Conservation (phyloP, 2,113 vertebrate species). For the Barnardius zonarius region DNA sequence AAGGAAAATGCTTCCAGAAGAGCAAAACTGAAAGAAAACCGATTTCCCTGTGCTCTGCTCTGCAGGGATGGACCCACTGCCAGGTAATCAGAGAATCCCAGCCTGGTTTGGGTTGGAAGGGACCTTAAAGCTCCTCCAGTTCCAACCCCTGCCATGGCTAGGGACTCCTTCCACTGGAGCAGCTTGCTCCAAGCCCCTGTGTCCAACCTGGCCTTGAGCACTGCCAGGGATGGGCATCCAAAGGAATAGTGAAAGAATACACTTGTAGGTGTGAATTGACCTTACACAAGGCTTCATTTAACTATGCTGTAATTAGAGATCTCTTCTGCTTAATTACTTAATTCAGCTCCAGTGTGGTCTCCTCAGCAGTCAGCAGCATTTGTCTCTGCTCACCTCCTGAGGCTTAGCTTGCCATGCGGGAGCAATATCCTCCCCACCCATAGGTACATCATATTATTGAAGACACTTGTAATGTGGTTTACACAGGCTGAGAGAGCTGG, state of each 20-base stretch:
- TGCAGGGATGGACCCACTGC: fast-evolving
- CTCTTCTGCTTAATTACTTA: background rate
- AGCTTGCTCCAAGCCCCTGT: background rate
- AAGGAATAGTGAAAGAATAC: background rate
- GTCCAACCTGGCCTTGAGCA: background rate
- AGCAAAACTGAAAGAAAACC: background rate
- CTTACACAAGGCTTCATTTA: background rate
- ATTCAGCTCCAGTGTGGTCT: background rate
- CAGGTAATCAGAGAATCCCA: background rate
- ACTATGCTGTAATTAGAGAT: background rate
- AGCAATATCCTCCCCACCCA: fast-evolving
- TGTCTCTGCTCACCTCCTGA: background rate
- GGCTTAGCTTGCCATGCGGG: background rate
- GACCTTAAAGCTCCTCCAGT: background rate
- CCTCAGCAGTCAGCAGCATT: background rate
- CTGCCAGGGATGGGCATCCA: background rate
- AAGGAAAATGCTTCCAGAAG: background rate
- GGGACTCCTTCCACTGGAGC: background rate
- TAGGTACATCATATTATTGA: background rate
- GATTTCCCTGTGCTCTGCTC: background rate
- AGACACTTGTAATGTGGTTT: background rate
- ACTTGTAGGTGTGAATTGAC: background rate
- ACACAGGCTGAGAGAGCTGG: background rate
- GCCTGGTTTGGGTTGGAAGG: background rate
- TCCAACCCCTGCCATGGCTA: background rate